A percentile compares a stretch with the other conserved stretches of the same genome.
Evolutionary conservation across 2,797 vertebrate genomes (phyloP).

Genomic region (Mareca penelope): DNA sequence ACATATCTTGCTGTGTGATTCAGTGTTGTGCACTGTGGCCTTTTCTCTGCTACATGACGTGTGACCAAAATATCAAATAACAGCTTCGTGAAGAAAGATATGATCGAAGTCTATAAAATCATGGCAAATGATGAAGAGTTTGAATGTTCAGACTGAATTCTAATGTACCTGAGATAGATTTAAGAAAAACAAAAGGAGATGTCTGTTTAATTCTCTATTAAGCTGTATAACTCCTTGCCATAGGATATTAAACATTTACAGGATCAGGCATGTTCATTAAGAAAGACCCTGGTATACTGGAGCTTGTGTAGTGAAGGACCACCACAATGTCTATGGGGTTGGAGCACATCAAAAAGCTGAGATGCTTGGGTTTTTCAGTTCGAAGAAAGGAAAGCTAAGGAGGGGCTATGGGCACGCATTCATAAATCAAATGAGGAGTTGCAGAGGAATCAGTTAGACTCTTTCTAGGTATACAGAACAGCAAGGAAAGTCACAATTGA

Average conservation of each 20-base stretch:
- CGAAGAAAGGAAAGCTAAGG: background rate
- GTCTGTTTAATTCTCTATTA: rapidly evolving
- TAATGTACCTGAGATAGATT: background rate
- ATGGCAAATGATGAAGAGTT: background rate
- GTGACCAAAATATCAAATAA: background rate
- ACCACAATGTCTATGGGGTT: background rate
- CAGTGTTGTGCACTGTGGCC: background rate
- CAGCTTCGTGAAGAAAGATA: background rate
- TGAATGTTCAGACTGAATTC: background rate
- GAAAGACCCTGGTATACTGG: background rate
- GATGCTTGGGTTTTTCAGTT: background rate
- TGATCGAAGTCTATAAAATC: background rate
- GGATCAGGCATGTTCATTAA: background rate
- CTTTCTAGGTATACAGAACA: background rate
- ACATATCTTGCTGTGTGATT: background rate
- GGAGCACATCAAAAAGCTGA: background rate
- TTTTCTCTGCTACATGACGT: background rate
- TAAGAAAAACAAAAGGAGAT: background rate
- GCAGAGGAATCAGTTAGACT: background rate
- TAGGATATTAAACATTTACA: background rate
- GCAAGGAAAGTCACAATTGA: background rate
- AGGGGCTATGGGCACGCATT: background rate
- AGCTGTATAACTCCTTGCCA: background rate
- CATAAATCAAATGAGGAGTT: background rate
- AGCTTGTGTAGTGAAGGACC: background rate